These are phyloP conservation scores for Mesoligia furuncula DNA, from an alignment of 2,888 invertebrate species.

Conservation along the genomic window DNA sequence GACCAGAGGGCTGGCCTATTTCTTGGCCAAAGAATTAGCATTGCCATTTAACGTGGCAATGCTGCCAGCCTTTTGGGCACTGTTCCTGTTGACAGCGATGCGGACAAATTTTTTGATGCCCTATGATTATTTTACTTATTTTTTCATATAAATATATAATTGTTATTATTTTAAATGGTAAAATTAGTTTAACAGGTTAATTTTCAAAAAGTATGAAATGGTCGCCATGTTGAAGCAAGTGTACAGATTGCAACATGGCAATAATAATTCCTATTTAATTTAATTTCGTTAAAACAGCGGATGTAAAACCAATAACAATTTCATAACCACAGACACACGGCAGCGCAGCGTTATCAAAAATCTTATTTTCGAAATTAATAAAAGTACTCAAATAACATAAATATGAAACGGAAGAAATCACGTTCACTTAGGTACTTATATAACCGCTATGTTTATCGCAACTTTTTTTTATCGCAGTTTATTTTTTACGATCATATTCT, in stretches of 20 bases:
- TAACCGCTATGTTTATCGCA: conserved; percentile 15
- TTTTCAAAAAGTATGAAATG: neutral
- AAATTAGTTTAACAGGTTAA: neutral
- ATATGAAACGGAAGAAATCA: conserved; percentile 27
- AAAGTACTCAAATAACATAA: neutral
- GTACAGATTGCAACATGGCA: neutral
- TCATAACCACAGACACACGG: neutral
- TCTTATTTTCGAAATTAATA: conserved; percentile 8
- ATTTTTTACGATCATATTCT: conserved; percentile 15
- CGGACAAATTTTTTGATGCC: too few species aligned
- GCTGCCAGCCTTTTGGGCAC: too few species aligned
- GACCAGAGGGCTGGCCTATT: too few species aligned
- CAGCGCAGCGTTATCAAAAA: conserved; percentile 11
- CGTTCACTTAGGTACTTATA: conserved; percentile 10
- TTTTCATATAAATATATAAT: too few species aligned
- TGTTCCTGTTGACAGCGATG: too few species aligned
- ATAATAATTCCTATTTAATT: neutral
- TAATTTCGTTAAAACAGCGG: neutral
- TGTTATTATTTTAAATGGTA: too few species aligned
- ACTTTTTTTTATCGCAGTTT: conserved; percentile 30
- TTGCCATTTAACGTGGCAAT: too few species aligned
- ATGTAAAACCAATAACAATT: conserved; percentile 11
- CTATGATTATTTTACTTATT: too few species aligned
- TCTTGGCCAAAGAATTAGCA: too few species aligned
- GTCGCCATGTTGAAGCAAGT: neutral